phyloP scores from a whole-genome alignment of 2,113 vertebrate genomes.

The Irena cyanogastra region DNA sequence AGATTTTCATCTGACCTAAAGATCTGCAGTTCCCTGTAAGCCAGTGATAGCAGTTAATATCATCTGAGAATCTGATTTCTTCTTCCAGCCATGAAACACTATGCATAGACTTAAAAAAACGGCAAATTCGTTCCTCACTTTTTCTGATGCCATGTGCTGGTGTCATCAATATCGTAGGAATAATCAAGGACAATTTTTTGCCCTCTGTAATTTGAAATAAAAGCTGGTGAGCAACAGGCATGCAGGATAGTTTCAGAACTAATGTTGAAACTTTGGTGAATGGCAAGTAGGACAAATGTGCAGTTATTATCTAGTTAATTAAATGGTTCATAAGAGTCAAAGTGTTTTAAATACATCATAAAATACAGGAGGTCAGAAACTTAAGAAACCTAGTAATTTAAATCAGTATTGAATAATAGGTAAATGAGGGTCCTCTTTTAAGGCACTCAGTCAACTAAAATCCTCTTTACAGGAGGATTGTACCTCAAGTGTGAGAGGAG shows the following conservation, averaged over 20 bases:
- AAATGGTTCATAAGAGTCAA: not conserved
- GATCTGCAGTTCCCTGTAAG: not conserved
- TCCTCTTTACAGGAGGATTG: not conserved
- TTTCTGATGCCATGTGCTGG: not conserved
- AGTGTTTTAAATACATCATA: constrained; percentile 35
- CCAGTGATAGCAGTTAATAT: not conserved
- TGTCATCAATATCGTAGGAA: not conserved
- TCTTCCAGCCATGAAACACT: not conserved
- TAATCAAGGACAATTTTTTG: not conserved
- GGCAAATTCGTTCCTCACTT: not conserved
- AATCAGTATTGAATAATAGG: constrained; percentile 20
- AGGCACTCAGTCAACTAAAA: not conserved
- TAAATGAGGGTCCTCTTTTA: not conserved
- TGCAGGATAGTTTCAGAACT: not conserved
- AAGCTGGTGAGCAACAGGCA: not conserved
- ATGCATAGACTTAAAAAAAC: not conserved
- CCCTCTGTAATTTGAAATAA: not conserved
- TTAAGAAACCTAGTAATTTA: constrained; percentile 30
- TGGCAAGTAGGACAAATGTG: constrained; percentile 24
- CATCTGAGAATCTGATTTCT: not conserved
- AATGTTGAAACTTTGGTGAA: not conserved
- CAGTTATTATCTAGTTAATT: constrained; percentile 31
- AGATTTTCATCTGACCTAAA: not conserved
- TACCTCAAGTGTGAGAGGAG: not conserved
- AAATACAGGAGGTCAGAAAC: constrained; percentile 30